phyloP scores from a whole-genome alignment of 2,797 vertebrate species.

The Thalassophryne amazonica region DNA sequence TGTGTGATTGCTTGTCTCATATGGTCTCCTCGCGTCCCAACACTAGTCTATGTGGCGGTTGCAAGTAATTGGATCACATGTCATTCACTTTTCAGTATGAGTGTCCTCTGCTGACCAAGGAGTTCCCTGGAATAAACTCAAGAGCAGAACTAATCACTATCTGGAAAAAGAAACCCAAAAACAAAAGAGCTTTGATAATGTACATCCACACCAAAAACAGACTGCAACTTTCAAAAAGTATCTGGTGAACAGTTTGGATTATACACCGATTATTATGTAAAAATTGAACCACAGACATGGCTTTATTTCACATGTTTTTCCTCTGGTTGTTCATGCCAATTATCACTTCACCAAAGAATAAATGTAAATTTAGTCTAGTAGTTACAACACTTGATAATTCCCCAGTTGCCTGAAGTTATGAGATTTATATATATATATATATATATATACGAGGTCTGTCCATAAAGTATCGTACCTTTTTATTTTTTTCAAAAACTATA shows the following conservation, averaged over 20 bases:
- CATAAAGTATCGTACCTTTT: too few species aligned
- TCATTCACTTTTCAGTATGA: conserved; percentile 62
- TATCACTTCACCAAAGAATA: background rate
- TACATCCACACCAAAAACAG: too few species aligned
- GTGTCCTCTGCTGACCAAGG: conserved; percentile 54
- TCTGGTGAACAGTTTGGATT: background rate
- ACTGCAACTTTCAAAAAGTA: too few species aligned
- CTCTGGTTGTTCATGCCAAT: background rate
- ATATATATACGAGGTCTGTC: too few species aligned
- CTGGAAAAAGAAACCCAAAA: conserved; percentile 53
- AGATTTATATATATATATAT: too few species aligned
- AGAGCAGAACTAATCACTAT: conserved; percentile 62
- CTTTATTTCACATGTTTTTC: background rate
- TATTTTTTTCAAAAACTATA: too few species aligned
- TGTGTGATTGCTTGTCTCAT: conserved; percentile 65
- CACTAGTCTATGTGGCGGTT: conserved; percentile 50
- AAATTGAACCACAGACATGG: background rate
- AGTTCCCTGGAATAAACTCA: conserved; percentile 50
- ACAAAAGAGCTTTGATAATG: conserved; percentile 57
- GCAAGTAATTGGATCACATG: conserved; percentile 75
- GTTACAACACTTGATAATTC: background rate
- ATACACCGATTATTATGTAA: conserved; percentile 8
- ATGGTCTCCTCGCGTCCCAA: conserved; percentile 60
- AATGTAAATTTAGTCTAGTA: background rate
- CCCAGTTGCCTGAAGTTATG: background rate